These are phyloP conservation scores for Takifugu ocellatus DNA, from an alignment of 2,797 vertebrate species.

Conservation along the genomic window DNA sequence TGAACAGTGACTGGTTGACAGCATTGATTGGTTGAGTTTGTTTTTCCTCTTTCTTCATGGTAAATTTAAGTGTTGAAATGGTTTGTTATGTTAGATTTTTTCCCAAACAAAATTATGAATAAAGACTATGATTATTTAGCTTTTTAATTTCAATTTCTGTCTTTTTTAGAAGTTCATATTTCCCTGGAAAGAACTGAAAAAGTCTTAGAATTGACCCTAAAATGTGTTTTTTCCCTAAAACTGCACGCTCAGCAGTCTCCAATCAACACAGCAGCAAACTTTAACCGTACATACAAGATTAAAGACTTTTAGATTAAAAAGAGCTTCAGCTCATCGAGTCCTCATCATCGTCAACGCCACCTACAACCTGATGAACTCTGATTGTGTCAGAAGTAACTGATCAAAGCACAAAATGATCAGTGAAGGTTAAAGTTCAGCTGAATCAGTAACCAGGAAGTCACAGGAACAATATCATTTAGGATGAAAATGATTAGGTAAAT, in stretches of 20 bases:
- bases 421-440: not conserved
- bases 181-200: not conserved
- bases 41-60: no score
- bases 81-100: no score
- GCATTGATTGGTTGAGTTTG: not conserved
- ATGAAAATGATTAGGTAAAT: no score
- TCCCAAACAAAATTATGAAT: no score
- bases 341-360: not conserved
- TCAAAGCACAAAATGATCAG: not conserved
- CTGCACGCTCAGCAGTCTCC: not conserved
- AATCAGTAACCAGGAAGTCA: not conserved
- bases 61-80: no score
- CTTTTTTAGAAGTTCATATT: not conserved
- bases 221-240: no score
- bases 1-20: slow-evolving; percentile 28
- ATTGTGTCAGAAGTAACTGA: not conserved
- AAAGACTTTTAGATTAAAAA: no score
- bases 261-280: slow-evolving; percentile 1
- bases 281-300: not conserved
- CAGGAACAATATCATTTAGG: no score
- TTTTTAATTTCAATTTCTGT: no score
- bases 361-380: not conserved
- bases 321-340: not conserved
- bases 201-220: not conserved
- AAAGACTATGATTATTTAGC: no score